Evolutionary conservation across 2,113 vertebrate genomes (phyloP).

Genomic region (Peucedramus taeniatus): DNA sequence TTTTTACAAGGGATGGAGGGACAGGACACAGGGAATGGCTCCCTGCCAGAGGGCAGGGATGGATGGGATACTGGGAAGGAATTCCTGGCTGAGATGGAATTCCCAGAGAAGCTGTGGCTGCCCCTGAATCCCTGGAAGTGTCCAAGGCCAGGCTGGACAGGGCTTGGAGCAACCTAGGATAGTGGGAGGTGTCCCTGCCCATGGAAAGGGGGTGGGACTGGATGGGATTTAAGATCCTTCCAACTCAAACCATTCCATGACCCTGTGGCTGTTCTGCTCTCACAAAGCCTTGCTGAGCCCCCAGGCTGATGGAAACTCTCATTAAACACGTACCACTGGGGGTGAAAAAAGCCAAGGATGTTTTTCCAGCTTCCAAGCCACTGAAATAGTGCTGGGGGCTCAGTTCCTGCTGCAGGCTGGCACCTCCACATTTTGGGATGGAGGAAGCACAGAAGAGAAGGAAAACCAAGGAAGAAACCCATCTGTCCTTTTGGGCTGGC

Average conservation of each 20-base stretch:
- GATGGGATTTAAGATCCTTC: neutral
- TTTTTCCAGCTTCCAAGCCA: neutral
- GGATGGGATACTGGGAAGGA: neutral
- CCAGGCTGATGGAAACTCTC: neutral
- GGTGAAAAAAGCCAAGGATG: constrained; percentile 50
- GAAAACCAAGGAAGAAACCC: neutral
- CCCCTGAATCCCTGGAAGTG: neutral
- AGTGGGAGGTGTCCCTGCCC: neutral
- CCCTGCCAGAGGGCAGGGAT: neutral
- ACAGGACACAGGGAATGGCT: neutral
- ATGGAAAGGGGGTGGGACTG: neutral
- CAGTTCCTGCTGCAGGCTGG: neutral
- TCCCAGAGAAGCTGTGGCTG: neutral
- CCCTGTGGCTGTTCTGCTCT: neutral
- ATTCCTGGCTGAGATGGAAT: rapidly evolving
- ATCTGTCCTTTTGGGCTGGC: neutral
- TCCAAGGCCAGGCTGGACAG: rapidly evolving
- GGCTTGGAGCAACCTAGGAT: rapidly evolving
- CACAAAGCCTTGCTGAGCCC: neutral
- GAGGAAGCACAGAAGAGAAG: constrained; percentile 3
- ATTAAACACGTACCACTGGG: neutral
- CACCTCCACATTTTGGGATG: neutral
- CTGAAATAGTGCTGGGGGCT: constrained; percentile 43
- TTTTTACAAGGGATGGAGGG: neutral
- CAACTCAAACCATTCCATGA: neutral